A percentile compares a stretch with the other conserved stretches of the same genome.
Conservation (phyloP, 2,888 invertebrate genomes). For the Ophion obscuratus region DNA sequence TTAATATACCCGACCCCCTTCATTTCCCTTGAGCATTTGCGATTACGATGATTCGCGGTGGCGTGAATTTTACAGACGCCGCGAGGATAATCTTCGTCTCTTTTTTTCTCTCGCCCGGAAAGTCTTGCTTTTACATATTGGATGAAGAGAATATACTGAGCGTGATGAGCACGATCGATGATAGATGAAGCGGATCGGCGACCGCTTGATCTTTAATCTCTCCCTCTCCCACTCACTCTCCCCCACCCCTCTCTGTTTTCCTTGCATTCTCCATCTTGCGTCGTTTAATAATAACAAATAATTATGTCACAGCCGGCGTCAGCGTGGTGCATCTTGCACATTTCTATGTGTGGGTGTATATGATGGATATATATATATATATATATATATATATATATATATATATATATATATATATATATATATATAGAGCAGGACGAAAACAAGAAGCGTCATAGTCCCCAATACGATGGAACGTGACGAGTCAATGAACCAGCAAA, state of each 20-base stretch:
- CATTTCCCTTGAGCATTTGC: background rate
- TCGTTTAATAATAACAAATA: conserved; percentile 75
- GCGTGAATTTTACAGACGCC: conserved; percentile 14
- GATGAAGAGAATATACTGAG: conserved; percentile 23
- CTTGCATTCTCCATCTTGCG: conserved; percentile 36
- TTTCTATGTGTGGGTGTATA: background rate
- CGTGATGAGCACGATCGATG: conserved; percentile 40
- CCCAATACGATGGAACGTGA: conserved; percentile 69
- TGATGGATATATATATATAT: conserved; percentile 11
- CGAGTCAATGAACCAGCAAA: conserved; percentile 72
- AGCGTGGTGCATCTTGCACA: conserved; percentile 43
- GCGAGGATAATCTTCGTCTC: background rate
- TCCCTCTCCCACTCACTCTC: conserved; percentile 22
- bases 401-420: conserved; percentile 26
- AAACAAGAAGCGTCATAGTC: conserved; percentile 67
- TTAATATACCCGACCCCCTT: too few species aligned
- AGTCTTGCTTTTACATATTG: conserved; percentile 9
- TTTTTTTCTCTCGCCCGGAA: conserved; percentile 17
- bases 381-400: conserved; percentile 44
- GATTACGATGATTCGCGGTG: conserved; percentile 13
- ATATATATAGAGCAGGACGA: conserved; percentile 50
- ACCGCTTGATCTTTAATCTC: conserved; percentile 67
- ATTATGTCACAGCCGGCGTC: conserved; percentile 75
- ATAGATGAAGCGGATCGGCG: conserved; percentile 65
- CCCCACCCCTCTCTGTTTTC: conserved; percentile 8